A percentile compares a stretch with the other conserved stretches of the same genome.
Conservation (phyloP, 2,888 invertebrate species). For the Xestoiulus laeticollis region DNA sequence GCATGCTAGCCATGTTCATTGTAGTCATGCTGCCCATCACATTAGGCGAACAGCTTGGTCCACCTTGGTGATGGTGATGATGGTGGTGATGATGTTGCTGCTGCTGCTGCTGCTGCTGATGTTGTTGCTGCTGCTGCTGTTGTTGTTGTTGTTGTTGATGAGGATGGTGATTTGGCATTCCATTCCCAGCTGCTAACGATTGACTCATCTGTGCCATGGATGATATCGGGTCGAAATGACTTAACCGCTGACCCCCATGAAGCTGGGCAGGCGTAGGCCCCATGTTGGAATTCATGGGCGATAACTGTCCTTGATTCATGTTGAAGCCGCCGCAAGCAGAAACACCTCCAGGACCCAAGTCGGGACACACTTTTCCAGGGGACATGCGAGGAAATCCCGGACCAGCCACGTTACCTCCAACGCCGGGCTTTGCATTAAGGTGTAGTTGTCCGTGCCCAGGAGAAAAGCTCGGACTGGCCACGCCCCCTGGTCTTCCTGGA, state of each 20-base stretch:
- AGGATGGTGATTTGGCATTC: conserved; percentile 49
- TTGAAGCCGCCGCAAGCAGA: conserved; percentile 62
- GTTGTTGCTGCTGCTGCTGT: conserved; percentile 54
- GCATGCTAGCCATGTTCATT: conserved; percentile 58
- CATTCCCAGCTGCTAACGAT: conserved; percentile 78
- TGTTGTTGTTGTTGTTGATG: conserved; percentile 50
- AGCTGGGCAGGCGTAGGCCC: conserved; percentile 57
- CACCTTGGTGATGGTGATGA: conserved; percentile 29
- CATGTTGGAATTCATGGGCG: conserved; percentile 59
- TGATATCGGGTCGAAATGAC: conserved; percentile 90
- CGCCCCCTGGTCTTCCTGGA: conserved; percentile 51
- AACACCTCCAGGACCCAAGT: conserved; percentile 57
- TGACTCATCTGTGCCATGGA: conserved; percentile 95
- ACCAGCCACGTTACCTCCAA: conserved; percentile 49
- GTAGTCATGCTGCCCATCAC: conserved; percentile 58
- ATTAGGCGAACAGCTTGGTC: conserved; percentile 54
- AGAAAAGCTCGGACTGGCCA: conserved; percentile 51
- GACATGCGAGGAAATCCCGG: conserved; percentile 54
- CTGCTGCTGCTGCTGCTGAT: conserved; percentile 53
- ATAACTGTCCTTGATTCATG: conserved; percentile 61
- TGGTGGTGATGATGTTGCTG: conserved; percentile 55
- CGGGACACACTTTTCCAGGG: conserved; percentile 61
- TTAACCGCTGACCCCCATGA: conserved; percentile 58
- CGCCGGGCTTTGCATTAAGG: conserved; percentile 58
- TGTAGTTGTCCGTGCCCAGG: neutral